Percentiles rank a stretch among this genome's conserved stretches.
These are phyloP conservation scores for Rhinatrema bivittatum DNA, from an alignment of 2,797 vertebrate species.

Conservation along the genomic window DNA sequence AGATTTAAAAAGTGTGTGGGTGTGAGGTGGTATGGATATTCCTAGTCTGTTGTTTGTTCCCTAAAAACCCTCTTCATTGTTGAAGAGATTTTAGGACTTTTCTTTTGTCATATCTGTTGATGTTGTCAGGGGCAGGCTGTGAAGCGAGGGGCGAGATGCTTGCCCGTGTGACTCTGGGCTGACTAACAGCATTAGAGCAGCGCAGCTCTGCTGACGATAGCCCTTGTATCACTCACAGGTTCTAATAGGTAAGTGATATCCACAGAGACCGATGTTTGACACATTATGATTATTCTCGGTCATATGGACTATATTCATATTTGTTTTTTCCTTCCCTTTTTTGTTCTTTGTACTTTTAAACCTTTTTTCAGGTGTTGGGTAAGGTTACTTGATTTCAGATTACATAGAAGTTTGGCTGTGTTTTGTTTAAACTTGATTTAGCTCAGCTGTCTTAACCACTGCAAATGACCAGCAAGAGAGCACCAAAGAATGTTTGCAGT, in stretches of 20 bases:
- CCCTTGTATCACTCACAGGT: constrained; percentile 43
- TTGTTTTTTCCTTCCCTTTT: neutral
- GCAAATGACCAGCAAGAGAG: constrained; percentile 9
- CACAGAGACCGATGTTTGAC: constrained; percentile 18
- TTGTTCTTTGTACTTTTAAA: neutral
- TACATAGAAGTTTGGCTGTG: constrained; percentile 38
- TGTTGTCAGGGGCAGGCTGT: constrained; percentile 51
- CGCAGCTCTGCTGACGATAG: constrained; percentile 46
- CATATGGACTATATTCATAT: too few relatives aligned
- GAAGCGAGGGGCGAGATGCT: constrained; percentile 41
- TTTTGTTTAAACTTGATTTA: neutral
- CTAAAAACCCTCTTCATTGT: constrained; percentile 41
- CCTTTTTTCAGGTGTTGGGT: neutral
- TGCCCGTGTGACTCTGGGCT: constrained; percentile 50
- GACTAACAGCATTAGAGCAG: constrained; percentile 55
- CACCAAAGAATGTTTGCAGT: constrained; percentile 8
- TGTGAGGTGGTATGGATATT: constrained; percentile 4
- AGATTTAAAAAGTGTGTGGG: constrained; percentile 34
- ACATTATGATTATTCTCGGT: constrained; percentile 31
- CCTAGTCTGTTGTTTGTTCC: constrained; percentile 19
- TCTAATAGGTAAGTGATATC: constrained; percentile 39
- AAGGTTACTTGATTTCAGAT: constrained; percentile 12
- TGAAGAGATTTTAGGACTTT: constrained; percentile 42
- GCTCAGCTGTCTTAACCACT: constrained; percentile 4
- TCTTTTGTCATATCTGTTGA: constrained; percentile 48